A percentile compares a stretch with the other conserved stretches of the same genome.
phyloP scores from a whole-genome alignment of 2,113 vertebrate genomes.

The Ameiurus melas region DNA sequence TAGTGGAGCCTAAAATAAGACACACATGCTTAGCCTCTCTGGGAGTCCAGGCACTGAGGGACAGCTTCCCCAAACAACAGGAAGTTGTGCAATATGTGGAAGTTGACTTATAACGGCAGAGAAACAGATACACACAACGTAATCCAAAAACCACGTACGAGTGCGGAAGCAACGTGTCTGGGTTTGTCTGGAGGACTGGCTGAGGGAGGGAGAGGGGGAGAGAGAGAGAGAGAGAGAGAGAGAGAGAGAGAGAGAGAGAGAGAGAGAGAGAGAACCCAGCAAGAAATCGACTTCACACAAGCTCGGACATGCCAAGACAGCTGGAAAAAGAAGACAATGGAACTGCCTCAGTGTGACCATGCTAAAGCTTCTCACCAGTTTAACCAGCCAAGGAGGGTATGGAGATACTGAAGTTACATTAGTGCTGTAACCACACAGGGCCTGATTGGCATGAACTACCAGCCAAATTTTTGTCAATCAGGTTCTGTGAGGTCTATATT shows the following conservation, averaged over 20 bases:
- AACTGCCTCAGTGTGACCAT: conserved; percentile 7
- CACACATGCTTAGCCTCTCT: conserved; percentile 36
- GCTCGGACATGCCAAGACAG: conserved; percentile 55
- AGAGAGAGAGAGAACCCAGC: conserved; percentile 52
- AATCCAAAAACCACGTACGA: conserved; percentile 17
- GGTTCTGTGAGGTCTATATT: not conserved
- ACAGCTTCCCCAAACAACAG: conserved; percentile 51
- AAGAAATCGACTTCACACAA: conserved; percentile 32
- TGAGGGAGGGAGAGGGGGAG: conserved; percentile 40
- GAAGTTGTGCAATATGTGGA: conserved; percentile 57
- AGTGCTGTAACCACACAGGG: not conserved
- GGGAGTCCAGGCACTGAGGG: conserved; percentile 33
- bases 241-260: conserved; percentile 41
- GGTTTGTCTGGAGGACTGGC: conserved; percentile 61
- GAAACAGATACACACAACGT: conserved; percentile 3
- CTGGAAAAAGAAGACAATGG: conserved; percentile 48
- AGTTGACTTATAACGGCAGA: conserved; percentile 45
- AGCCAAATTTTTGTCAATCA: not conserved
- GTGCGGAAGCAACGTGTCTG: conserved; percentile 54
- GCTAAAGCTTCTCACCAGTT: conserved; percentile 32
- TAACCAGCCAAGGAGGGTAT: not conserved
- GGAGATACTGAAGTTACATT: not conserved
- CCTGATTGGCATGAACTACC: not conserved
- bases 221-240: not conserved
- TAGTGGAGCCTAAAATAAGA: conserved; percentile 43